Evolutionary conservation across 2,888 invertebrate genomes (phyloP).

Genomic region (Troilus luridus): DNA sequence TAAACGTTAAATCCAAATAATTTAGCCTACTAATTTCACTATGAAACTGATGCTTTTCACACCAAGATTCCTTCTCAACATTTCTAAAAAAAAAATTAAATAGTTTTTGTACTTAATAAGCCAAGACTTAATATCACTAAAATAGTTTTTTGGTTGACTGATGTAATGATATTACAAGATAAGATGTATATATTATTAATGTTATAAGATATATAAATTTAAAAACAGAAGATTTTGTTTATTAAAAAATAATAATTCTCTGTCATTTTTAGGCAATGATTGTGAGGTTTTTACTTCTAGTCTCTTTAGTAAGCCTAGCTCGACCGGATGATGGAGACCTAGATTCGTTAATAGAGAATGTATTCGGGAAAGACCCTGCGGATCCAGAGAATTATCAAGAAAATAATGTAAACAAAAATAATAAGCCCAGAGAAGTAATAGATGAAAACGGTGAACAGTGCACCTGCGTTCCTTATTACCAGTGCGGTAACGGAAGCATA

Average conservation of each 20-base stretch:
- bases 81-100: no score
- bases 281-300: background rate
- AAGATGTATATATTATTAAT: no score
- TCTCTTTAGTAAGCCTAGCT: background rate
- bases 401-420: background rate
- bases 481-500: constrained; percentile 78
- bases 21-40: no score
- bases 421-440: background rate
- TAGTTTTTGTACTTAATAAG: no score
- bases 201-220: no score
- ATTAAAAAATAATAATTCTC: background rate
- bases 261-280: constrained; percentile 32
- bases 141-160: no score
- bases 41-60: no score
- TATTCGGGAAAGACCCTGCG: background rate
- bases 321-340: constrained; percentile 2
- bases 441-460: background rate
- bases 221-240: background rate
- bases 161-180: no score
- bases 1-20: no score
- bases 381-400: background rate
- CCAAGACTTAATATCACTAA: no score
- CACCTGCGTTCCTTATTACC: constrained; percentile 84
- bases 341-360: background rate
- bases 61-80: no score